Percentiles rank a stretch among this genome's conserved stretches.
These are phyloP conservation scores for Pollenia amentaria DNA, from an alignment of 2,888 invertebrate species.

Conservation along the genomic window DNA sequence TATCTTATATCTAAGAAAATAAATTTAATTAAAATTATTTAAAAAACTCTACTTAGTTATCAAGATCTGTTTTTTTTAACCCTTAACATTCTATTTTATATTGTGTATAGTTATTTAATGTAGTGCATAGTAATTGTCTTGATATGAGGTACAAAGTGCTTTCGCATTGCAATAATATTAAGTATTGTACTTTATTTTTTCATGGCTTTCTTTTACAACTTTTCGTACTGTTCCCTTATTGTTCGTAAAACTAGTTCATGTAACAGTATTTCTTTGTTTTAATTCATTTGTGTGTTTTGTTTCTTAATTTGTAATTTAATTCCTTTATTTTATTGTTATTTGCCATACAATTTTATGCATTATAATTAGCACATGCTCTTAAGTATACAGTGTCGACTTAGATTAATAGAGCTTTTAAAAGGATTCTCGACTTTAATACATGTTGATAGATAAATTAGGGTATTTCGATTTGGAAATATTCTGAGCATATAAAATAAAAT, in stretches of 20 bases:
- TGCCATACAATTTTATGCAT: neutral
- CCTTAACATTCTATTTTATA: too few species aligned
- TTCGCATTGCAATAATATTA: neutral
- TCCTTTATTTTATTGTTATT: conserved; percentile 29
- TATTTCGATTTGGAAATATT: too few species aligned
- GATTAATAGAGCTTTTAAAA: neutral
- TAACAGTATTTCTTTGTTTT: conserved; percentile 24
- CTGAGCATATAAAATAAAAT: too few species aligned
- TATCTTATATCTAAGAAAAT: too few species aligned
- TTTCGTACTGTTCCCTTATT: neutral
- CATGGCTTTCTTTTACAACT: conserved; percentile 1
- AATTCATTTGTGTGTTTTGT: neutral
- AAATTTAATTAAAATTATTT: too few species aligned
- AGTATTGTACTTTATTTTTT: neutral
- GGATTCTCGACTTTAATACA: too few species aligned
- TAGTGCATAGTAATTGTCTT: too few species aligned
- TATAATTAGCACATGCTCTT: neutral
- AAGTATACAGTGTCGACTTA: neutral
- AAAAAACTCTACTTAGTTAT: too few species aligned
- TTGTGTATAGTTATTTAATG: too few species aligned
- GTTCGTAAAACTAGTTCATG: neutral
- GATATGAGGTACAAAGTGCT: neutral
- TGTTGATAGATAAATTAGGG: too few species aligned
- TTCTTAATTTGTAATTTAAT: conserved; percentile 18
- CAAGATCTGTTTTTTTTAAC: too few species aligned